Conservation (phyloP, 2,797 vertebrate species). For the Sebastes kiyomatsui region DNA sequence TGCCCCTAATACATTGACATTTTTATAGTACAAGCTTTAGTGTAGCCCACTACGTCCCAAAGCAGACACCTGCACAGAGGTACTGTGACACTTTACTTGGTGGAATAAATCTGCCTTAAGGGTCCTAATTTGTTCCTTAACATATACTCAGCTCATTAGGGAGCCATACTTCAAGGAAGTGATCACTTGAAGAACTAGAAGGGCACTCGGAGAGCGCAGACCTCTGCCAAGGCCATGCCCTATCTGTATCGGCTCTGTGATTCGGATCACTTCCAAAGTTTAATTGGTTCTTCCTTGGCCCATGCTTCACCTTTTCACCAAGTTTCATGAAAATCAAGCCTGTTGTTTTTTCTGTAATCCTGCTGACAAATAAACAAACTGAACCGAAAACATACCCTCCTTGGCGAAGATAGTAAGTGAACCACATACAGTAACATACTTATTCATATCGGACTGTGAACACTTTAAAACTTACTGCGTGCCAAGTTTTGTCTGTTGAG, state of each 20-base stretch:
- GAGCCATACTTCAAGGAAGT: slow-evolving; percentile 11
- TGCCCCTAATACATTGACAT: neutral
- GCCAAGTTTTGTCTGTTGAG: slow-evolving; percentile 5
- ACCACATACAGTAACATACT: neutral
- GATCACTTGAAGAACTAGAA: slow-evolving; percentile 12
- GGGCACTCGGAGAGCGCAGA: neutral
- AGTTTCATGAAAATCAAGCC: neutral
- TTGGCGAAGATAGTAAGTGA: slow-evolving; percentile 17
- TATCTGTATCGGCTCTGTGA: neutral
- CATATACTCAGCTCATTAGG: slow-evolving; percentile 37
- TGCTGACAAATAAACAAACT: neutral
- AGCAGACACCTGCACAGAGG: neutral
- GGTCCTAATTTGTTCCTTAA: slow-evolving; percentile 38
- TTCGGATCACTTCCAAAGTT: neutral
- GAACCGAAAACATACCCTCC: neutral
- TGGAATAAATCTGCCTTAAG: slow-evolving; percentile 24
- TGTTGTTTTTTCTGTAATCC: neutral
- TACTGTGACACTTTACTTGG: slow-evolving; percentile 12
- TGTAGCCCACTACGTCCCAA: neutral
- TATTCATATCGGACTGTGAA: neutral
- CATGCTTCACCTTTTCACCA: neutral
- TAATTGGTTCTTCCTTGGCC: neutral
- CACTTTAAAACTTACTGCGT: neutral
- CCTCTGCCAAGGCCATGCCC: neutral
- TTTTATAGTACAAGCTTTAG: neutral